phyloP scores from a whole-genome alignment of 1,140 invertebrate genomes.

The Diachasma alloeum region DNA sequence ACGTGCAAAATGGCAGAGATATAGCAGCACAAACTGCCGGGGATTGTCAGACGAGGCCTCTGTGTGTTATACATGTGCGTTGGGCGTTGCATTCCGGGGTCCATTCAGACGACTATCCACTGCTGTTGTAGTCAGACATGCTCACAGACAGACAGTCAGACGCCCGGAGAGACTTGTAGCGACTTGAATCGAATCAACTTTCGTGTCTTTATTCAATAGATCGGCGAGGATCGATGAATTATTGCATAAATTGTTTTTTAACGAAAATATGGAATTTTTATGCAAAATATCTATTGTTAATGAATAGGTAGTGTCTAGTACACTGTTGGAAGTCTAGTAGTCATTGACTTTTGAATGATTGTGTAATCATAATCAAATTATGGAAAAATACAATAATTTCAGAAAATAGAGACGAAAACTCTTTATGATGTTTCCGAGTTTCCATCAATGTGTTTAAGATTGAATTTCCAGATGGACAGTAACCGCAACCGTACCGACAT shows the following conservation, averaged over 20 bases:
- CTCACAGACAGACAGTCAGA: constrained; percentile 54
- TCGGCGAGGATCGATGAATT: background rate
- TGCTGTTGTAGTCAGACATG: constrained; percentile 58
- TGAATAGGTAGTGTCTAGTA: no score
- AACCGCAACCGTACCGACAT: background rate
- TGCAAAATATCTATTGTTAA: no score
- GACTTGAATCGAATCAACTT: constrained; percentile 29
- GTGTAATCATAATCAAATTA: no score
- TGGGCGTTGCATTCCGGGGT: constrained; percentile 52
- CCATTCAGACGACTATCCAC: constrained; percentile 58
- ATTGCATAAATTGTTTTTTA: no score
- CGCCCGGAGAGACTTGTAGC: constrained; percentile 37
- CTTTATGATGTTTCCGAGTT: no score
- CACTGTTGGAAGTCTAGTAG: no score
- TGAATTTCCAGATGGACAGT: constrained; percentile 33
- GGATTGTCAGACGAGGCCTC: background rate
- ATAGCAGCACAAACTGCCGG: background rate
- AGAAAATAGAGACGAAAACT: no score
- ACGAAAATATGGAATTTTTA: no score
- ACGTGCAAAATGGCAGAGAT: background rate
- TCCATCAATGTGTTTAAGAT: no score
- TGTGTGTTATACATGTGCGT: constrained; percentile 28
- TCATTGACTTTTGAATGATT: no score
- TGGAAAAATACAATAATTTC: no score
- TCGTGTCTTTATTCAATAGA: constrained; percentile 23